Evolutionary conservation across 2,797 vertebrate genomes (phyloP), one percentile per base, ranked within the genome.

Genomic region (Crenuchus spilurus): DNA sequence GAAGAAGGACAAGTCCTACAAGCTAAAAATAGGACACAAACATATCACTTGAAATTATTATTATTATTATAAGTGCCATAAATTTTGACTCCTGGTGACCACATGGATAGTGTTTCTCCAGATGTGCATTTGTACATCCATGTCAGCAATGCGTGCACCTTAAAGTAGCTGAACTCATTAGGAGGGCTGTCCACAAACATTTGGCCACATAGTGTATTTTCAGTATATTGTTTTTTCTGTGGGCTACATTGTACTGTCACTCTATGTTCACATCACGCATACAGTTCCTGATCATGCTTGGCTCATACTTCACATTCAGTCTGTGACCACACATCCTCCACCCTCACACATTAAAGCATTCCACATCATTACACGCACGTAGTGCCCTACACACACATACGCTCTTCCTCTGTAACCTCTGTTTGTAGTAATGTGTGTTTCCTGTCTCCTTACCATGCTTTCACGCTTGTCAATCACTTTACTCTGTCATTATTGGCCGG

Each of bases 401-500:
- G 11, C 72, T 67, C 28, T 37, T 31, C 22, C 26, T 55, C 35
- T 33, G 41, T 46, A 46, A 35, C 42, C 28, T 33, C 11, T 11
- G n/a, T 22, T 3, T 57, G 10, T 72, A 62, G 41, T 52, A 52
- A 37, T 30, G 13, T 24, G 58, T 39, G 63, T 70, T 72, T 66
- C 10, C 52, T 74, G 49, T 46, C 55, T 70, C 39, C 37, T 54
- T 58, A 6, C n/a, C 39, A 37, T 20, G 13, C 8, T 24, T 65
- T 64, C 57, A 24, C 55, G 37, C 61, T 70, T 80, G 22, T 76
- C 64, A 70, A 24, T 80, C 65, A 66, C 9, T 72, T 76, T 79
- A 69, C 55, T 84, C 82, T 83, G 71, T 90, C 85, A 84, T 87
- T 77, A 30, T 33, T 33, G 66, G 51, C 62, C 73, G 6, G 2